Conservation (phyloP, 2,797 vertebrate genomes). For the Sternotherus odoratus region DNA sequence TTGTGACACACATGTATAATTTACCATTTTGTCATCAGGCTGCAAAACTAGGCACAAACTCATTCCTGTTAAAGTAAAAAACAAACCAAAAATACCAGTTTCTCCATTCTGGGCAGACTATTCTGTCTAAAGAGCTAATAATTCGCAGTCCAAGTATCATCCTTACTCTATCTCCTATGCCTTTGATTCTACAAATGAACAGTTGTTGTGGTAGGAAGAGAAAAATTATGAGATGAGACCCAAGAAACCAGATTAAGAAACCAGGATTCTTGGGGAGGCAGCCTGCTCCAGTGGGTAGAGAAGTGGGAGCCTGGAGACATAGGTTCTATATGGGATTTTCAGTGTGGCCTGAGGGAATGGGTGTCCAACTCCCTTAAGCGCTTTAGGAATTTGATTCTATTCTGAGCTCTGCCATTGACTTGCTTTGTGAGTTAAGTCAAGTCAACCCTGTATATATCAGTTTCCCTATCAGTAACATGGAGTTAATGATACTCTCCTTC, state of each 20-base stretch:
- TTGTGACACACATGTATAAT: neutral
- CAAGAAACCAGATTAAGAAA: fast-evolving
- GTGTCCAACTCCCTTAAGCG: neutral
- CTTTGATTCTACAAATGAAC: neutral
- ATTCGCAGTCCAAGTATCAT: neutral
- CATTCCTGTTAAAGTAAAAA: too few species aligned
- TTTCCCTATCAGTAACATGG: neutral
- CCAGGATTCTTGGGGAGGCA: neutral
- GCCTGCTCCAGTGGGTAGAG: neutral
- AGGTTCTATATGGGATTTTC: neutral
- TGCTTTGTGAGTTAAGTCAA: neutral
- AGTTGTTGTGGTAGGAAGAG: neutral
- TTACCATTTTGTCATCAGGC: neutral
- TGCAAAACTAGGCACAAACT: too few species aligned
- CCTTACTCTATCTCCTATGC: neutral
- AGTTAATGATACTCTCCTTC: neutral
- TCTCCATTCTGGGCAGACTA: neutral
- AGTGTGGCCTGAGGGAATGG: neutral
- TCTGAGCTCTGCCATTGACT: neutral
- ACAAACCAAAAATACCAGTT: too few species aligned
- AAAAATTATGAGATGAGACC: neutral
- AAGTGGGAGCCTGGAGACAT: neutral
- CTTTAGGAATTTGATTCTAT: neutral
- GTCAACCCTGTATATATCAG: neutral
- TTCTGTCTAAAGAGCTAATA: neutral